Percentiles rank a stretch among this genome's conserved stretches.
Evolutionary conservation across 1,140 invertebrate species (phyloP).

Genomic region (Camponotus vicinus): DNA sequence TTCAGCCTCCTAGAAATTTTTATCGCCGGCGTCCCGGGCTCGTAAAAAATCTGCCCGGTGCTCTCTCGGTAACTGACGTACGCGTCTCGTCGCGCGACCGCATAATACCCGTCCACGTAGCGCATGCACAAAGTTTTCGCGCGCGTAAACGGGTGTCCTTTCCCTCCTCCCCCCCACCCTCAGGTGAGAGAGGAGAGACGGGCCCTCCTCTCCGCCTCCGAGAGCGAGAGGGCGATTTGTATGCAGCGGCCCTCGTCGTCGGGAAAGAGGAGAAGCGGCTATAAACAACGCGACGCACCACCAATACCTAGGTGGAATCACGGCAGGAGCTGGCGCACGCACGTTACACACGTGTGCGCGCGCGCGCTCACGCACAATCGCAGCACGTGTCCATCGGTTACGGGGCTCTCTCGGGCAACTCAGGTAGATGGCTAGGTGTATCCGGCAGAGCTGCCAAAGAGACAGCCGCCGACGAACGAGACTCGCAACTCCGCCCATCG

Average conservation of each 20-base stretch:
- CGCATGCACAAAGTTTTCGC: slow-evolving; percentile 50
- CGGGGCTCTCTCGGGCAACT: slow-evolving; percentile 23
- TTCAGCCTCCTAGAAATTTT: slow-evolving; percentile 45
- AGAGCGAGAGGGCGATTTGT: slow-evolving; percentile 80
- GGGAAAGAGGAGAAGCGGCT: slow-evolving; percentile 83
- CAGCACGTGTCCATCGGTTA: slow-evolving; percentile 44
- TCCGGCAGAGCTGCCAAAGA: slow-evolving; percentile 71
- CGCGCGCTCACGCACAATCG: slow-evolving; percentile 44
- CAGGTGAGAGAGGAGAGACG: slow-evolving; percentile 68
- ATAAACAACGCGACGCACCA: slow-evolving; percentile 84
- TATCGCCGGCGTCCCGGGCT: slow-evolving; percentile 27
- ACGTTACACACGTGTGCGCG: slow-evolving; percentile 29
- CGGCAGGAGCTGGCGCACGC: slow-evolving; percentile 60
- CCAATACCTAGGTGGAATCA: slow-evolving; percentile 78
- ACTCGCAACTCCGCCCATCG: slow-evolving; percentile 78
- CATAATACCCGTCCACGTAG: slow-evolving; percentile 50
- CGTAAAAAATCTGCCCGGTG: slow-evolving; percentile 45
- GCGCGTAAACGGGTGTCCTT: slow-evolving; percentile 66
- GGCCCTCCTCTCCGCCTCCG: slow-evolving; percentile 55
- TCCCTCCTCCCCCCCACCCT: background rate
- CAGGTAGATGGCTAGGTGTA: slow-evolving; percentile 48
- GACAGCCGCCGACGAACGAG: slow-evolving; percentile 72
- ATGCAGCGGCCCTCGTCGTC: slow-evolving; percentile 78
- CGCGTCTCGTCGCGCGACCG: slow-evolving; percentile 24
- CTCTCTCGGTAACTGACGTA: slow-evolving; percentile 32